A percentile compares a stretch with the other conserved stretches of the same genome.
Evolutionary conservation across 2,113 vertebrate species (phyloP).

Genomic region (Okapia johnstoni): DNA sequence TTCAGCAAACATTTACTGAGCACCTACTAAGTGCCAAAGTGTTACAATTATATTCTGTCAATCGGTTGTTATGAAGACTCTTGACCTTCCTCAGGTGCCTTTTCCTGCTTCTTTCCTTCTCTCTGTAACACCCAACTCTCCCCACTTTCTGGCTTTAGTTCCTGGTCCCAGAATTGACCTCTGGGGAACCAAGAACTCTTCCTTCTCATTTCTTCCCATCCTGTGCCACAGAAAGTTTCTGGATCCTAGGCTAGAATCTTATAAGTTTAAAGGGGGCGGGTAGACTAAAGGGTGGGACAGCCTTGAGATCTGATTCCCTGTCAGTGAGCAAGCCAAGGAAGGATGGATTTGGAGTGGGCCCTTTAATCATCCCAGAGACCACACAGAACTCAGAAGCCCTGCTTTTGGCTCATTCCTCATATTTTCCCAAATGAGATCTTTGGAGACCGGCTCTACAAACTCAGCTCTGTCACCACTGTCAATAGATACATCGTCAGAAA

Average conservation of each 20-base stretch:
- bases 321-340: neutral
- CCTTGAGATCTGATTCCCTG: neutral
- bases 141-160: neutral
- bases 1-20: neutral
- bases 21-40: neutral
- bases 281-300: neutral
- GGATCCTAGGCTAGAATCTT: neutral
- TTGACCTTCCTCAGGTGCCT: neutral
- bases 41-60: neutral
- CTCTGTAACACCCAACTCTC: neutral
- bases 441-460: conserved; percentile 55
- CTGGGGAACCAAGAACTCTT: neutral
- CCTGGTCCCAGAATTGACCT: neutral
- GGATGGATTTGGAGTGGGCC: neutral
- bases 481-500: conserved; percentile 67
- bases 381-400: neutral
- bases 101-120: neutral
- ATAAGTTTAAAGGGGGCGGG: neutral
- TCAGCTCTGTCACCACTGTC: conserved; percentile 64
- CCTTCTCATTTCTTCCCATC: neutral
- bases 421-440: conserved; percentile 62
- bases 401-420: conserved; percentile 46
- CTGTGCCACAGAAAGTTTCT: neutral
- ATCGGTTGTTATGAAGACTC: neutral
- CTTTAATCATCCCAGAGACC: conserved; percentile 40